phyloP scores from a whole-genome alignment of 2,113 vertebrate species.

The Miniopterus natalensis region DNA sequence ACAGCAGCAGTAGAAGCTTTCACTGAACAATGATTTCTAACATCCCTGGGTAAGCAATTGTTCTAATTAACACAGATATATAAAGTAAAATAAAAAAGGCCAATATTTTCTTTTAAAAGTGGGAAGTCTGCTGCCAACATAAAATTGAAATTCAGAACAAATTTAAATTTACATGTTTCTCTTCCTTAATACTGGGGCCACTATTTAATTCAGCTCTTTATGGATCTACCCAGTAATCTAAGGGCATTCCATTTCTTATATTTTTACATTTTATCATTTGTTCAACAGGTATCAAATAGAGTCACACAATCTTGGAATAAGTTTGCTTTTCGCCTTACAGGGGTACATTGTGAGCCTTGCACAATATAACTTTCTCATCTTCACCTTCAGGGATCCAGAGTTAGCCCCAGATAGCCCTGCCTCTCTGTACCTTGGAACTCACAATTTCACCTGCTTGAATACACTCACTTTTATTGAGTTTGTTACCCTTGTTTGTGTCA shows the following conservation, averaged over 20 bases:
- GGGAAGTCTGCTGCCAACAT: not conserved
- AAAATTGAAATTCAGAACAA: not conserved
- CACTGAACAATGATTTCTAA: not conserved
- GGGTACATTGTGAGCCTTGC: not conserved
- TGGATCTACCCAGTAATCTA: not conserved
- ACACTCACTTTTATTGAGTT: not conserved
- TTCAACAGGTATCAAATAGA: not conserved
- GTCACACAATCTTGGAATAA: not conserved
- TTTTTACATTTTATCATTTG: not conserved
- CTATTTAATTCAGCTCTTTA: conserved; percentile 13
- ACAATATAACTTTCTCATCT: not conserved
- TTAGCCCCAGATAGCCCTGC: not conserved
- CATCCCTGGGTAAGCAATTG: not conserved
- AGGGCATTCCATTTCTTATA: not conserved
- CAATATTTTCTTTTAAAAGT: not conserved
- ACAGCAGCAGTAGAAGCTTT: not conserved
- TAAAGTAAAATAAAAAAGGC: not conserved
- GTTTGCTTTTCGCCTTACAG: not conserved
- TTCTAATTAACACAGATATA: not conserved
- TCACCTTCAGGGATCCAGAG: not conserved
- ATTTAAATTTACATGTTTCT: not conserved
- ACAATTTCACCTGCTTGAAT: not conserved
- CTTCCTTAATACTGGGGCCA: not conserved
- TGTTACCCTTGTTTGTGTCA: not conserved
- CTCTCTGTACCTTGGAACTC: not conserved